Evolutionary conservation across 2,888 invertebrate species (phyloP).

Genomic region (Teleiodes luculella): DNA sequence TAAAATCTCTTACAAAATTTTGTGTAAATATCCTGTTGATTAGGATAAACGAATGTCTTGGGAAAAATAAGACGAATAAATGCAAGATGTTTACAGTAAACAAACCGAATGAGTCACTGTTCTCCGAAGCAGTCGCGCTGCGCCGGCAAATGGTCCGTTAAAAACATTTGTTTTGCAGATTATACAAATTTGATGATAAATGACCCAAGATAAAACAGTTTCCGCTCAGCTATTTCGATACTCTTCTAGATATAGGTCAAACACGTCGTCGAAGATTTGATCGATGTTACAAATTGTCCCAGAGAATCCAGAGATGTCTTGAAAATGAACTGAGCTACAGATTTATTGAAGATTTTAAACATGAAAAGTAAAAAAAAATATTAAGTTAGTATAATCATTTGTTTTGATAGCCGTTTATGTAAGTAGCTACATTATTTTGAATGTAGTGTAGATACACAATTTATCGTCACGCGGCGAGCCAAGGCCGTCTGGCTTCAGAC

Average conservation of each 20-base stretch:
- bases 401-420: background rate
- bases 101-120: constrained; percentile 15
- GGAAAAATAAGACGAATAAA: background rate
- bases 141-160: constrained; percentile 2
- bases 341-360: background rate
- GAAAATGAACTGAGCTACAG: background rate
- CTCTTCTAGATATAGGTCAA: background rate
- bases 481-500: constrained; percentile 1
- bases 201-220: background rate
- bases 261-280: background rate
- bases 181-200: constrained; percentile 10
- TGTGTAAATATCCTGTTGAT: background rate
- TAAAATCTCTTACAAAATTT: background rate
- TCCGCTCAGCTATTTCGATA: background rate
- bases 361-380: background rate
- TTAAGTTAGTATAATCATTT: background rate
- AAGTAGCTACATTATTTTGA: background rate
- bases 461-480: background rate
- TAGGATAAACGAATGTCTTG: background rate
- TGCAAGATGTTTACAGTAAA: constrained; percentile 10
- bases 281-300: background rate
- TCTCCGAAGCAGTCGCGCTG: background rate
- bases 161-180: constrained; percentile 11
- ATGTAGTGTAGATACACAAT: constrained; percentile 5
- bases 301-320: background rate